phyloP scores from a whole-genome alignment of 2,113 vertebrate species.

The Nyctereutes procyonoides region DNA sequence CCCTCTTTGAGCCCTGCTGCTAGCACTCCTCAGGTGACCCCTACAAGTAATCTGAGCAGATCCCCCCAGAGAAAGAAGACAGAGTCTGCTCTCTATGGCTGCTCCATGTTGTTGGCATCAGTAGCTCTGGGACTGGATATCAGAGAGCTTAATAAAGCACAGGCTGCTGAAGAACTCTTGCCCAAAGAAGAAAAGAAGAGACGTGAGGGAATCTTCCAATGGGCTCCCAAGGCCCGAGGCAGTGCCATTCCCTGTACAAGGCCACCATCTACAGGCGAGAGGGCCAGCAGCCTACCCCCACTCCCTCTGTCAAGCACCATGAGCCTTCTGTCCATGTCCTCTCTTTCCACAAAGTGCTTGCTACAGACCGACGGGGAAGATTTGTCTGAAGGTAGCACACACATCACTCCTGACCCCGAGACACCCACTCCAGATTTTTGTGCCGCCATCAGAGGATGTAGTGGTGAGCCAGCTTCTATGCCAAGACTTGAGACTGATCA shows the following conservation, averaged over 20 bases:
- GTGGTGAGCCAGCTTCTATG: constrained; percentile 4
- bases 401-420: neutral
- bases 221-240: constrained; percentile 90
- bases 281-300: constrained; percentile 65
- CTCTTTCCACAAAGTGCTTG: constrained; percentile 93
- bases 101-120: constrained; percentile 91
- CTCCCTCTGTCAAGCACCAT: constrained; percentile 74
- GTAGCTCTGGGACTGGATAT: constrained; percentile 94
- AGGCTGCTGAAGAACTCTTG: constrained; percentile 83
- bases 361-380: constrained; percentile 87
- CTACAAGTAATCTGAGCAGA: constrained; percentile 91
- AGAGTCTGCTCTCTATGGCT: constrained; percentile 90
- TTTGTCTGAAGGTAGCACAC: neutral
- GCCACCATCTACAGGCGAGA: constrained; percentile 86
- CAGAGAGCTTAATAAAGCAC: constrained; percentile 87
- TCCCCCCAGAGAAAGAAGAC: constrained; percentile 88
- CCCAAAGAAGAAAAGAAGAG: constrained; percentile 92
- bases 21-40: constrained; percentile 92
- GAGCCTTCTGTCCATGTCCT: constrained; percentile 91
- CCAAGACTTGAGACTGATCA: neutral
- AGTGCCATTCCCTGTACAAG: constrained; percentile 88
- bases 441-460: neutral
- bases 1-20: constrained; percentile 89
- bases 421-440: constrained; percentile 40
- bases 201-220: constrained; percentile 92